These are phyloP conservation scores for Australoheros scitulus DNA, from an alignment of 2,113 vertebrate genomes.

Conservation along the genomic window DNA sequence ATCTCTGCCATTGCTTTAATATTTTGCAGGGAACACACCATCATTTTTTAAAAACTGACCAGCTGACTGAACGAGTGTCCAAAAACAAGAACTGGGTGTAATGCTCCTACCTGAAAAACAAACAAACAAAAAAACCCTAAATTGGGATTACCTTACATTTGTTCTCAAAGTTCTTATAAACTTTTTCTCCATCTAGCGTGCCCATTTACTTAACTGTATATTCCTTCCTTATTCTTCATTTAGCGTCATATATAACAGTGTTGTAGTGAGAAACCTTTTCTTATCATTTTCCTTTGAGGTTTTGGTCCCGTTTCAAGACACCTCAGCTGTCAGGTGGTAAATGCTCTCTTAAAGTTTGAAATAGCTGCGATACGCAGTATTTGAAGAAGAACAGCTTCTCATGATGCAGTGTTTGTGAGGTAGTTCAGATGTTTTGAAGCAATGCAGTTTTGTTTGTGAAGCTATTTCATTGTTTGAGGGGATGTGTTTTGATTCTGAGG, in stretches of 20 bases:
- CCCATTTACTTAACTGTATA: no score
- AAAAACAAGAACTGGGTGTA: no score
- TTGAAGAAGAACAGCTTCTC: not conserved
- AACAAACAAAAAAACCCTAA: no score
- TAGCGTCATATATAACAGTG: no score
- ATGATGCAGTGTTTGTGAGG: not conserved
- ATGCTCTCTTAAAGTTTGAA: constrained; percentile 7
- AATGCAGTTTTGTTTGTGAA: not conserved
- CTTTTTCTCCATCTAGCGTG: not conserved
- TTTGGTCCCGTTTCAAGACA: not conserved
- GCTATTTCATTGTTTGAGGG: not conserved
- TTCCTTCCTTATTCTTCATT: no score
- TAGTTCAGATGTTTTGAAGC: not conserved
- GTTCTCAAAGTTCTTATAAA: no score
- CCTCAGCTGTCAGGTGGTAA: constrained; percentile 2
- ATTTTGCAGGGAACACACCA: no score
- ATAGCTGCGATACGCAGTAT: not conserved
- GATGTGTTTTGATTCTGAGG: constrained; percentile 2
- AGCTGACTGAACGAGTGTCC: no score
- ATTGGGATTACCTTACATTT: no score
- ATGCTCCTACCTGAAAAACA: no score
- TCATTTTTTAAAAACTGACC: no score
- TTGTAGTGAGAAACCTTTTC: not conserved
- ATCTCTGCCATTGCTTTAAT: no score
- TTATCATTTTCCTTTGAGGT: not conserved